These are phyloP conservation scores for Phaonia tiefii DNA, from an alignment of 2,888 invertebrate genomes.

Conservation along the genomic window DNA sequence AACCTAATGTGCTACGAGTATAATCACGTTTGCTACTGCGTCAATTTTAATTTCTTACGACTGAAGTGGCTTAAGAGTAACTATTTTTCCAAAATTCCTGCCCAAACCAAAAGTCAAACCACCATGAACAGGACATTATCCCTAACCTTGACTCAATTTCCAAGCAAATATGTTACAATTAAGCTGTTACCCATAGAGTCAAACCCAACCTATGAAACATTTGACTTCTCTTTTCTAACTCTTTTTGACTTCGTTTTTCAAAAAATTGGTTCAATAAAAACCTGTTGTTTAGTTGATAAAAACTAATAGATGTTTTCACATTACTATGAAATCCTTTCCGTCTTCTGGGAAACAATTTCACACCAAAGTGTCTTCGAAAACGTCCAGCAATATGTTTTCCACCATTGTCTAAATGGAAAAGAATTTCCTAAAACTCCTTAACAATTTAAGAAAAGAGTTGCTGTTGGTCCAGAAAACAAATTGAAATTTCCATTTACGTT, in stretches of 20 bases:
- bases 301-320: too few relatives aligned
- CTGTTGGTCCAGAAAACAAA: neutral
- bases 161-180: conserved; percentile 4
- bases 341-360: too few relatives aligned
- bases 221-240: neutral
- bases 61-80: too few relatives aligned
- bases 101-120: conserved; percentile 13
- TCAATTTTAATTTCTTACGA: too few relatives aligned
- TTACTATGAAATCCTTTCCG: too few relatives aligned
- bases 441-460: neutral
- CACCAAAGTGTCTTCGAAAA: too few relatives aligned
- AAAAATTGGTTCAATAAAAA: neutral
- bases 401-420: neutral
- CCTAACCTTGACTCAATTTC: conserved; percentile 30
- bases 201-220: neutral
- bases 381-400: too few relatives aligned
- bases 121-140: neutral
- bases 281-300: too few relatives aligned
- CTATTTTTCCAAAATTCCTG: too few relatives aligned
- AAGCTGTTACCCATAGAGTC: neutral
- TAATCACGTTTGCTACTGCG: too few relatives aligned
- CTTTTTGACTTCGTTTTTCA: neutral
- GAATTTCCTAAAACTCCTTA: neutral
- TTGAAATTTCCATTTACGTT: neutral
- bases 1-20: too few relatives aligned